phyloP scores from a whole-genome alignment of 2,888 invertebrate genomes.

The Caradrina clavipalpis region DNA sequence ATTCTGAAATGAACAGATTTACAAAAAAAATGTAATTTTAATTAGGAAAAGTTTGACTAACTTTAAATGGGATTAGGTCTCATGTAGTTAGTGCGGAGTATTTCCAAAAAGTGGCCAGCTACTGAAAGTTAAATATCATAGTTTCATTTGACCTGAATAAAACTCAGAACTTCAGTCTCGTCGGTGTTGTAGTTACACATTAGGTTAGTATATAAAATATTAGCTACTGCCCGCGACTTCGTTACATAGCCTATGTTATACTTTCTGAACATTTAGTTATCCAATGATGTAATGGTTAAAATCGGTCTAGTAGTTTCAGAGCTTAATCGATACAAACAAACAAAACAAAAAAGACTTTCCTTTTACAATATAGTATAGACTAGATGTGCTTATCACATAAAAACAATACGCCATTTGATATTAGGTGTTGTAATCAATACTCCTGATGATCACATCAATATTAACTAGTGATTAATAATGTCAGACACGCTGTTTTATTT shows the following conservation, averaged over 20 bases:
- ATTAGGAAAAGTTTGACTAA: constrained; percentile 21
- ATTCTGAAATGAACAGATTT: constrained; percentile 21
- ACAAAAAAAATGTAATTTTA: constrained; percentile 16
- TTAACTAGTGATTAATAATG: constrained; percentile 12
- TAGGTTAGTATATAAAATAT: background rate
- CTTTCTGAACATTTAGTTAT: too few species aligned
- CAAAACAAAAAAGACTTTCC: too few species aligned
- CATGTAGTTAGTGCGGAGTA: constrained; percentile 24
- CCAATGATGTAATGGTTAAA: too few species aligned
- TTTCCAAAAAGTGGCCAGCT: constrained; percentile 15
- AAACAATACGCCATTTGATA: background rate
- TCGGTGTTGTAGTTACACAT: background rate
- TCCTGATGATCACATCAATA: constrained; percentile 30
- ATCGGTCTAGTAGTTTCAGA: too few species aligned
- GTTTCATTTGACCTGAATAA: background rate
- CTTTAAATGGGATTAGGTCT: constrained; percentile 25
- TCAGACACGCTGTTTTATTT: background rate
- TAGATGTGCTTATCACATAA: background rate
- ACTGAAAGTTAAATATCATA: constrained; percentile 18
- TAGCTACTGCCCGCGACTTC: too few species aligned
- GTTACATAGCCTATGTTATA: too few species aligned
- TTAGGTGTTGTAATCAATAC: constrained; percentile 20
- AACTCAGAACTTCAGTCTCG: constrained; percentile 2
- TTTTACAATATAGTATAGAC: too few species aligned
- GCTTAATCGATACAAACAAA: too few species aligned